These are phyloP conservation scores for Epinephelus awoara DNA, from an alignment of 2,797 vertebrate species.

Conservation along the genomic window DNA sequence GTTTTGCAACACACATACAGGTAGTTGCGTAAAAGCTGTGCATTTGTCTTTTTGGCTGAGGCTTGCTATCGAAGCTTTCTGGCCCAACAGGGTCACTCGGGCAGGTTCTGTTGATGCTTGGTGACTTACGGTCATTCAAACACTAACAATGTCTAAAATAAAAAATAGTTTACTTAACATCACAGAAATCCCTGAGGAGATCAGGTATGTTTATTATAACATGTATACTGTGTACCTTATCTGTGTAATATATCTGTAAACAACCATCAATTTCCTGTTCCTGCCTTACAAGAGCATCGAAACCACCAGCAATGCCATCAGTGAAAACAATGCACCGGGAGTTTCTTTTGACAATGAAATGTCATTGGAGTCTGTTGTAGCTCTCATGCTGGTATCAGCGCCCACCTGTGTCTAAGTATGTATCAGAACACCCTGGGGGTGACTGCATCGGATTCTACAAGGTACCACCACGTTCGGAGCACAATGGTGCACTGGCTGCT, in stretches of 20 bases:
- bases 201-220: neutral
- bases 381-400: slow-evolving; percentile 72
- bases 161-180: neutral
- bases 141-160: slow-evolving; percentile 7
- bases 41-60: neutral
- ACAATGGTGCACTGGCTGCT: slow-evolving; percentile 79
- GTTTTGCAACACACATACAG: slow-evolving; percentile 33
- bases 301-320: slow-evolving; percentile 56
- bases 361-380: slow-evolving; percentile 69
- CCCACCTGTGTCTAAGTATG: slow-evolving; percentile 82
- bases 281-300: slow-evolving; percentile 32
- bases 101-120: slow-evolving; percentile 1
- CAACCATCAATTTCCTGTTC: slow-evolving; percentile 15
- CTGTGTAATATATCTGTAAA: slow-evolving; percentile 16
- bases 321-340: slow-evolving; percentile 67
- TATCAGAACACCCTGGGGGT: slow-evolving; percentile 75
- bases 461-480: slow-evolving; percentile 65
- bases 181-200: neutral
- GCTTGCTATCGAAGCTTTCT: neutral
- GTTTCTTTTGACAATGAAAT: slow-evolving; percentile 73
- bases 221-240: neutral
- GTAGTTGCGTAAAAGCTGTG: neutral
- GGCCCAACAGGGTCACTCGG: neutral
- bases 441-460: slow-evolving; percentile 75
- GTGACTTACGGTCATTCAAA: slow-evolving; percentile 22